Percentiles rank a stretch among this genome's conserved stretches.
Conservation (phyloP, 2,888 invertebrate species). For the Nephrocerus scutellatus region DNA sequence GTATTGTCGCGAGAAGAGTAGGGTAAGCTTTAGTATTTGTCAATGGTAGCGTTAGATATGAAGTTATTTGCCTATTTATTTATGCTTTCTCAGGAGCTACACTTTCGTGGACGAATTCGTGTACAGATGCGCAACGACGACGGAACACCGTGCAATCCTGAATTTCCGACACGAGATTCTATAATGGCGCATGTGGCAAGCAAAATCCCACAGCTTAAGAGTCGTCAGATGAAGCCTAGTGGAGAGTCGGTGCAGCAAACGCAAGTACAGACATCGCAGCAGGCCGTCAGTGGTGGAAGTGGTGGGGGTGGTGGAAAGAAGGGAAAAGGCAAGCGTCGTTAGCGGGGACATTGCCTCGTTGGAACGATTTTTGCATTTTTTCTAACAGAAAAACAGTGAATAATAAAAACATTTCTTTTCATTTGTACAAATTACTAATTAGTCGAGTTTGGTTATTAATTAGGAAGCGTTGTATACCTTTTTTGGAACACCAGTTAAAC, state of each 20-base stretch:
- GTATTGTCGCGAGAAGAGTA: conserved; percentile 84
- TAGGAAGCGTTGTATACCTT: no score
- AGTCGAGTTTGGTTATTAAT: no score
- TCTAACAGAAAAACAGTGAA: not conserved
- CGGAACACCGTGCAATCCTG: conserved; percentile 64
- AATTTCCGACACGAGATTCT: conserved; percentile 69
- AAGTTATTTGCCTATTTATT: not conserved
- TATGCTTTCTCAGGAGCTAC: conserved; percentile 56
- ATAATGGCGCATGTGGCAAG: conserved; percentile 70
- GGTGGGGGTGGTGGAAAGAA: conserved; percentile 39
- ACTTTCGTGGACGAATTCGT: conserved; percentile 79
- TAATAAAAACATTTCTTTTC: no score
- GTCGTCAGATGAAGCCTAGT: conserved; percentile 53
- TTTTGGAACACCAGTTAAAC: no score
- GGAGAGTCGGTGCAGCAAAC: conserved; percentile 26
- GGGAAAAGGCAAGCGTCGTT: conserved; percentile 45
- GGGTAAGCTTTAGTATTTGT: conserved; percentile 46
- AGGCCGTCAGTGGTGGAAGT: conserved; percentile 23
- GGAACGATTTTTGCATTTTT: not conserved
- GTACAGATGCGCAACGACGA: conserved; percentile 90
- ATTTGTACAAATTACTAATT: no score
- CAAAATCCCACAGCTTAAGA: conserved; percentile 86
- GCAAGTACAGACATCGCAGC: conserved; percentile 22
- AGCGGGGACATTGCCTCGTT: conserved; percentile 7
- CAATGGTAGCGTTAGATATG: not conserved